Percentiles rank a stretch among this genome's conserved stretches.
These are phyloP conservation scores for Bhutanitis thaidina DNA, from an alignment of 2,888 invertebrate species.

Conservation along the genomic window DNA sequence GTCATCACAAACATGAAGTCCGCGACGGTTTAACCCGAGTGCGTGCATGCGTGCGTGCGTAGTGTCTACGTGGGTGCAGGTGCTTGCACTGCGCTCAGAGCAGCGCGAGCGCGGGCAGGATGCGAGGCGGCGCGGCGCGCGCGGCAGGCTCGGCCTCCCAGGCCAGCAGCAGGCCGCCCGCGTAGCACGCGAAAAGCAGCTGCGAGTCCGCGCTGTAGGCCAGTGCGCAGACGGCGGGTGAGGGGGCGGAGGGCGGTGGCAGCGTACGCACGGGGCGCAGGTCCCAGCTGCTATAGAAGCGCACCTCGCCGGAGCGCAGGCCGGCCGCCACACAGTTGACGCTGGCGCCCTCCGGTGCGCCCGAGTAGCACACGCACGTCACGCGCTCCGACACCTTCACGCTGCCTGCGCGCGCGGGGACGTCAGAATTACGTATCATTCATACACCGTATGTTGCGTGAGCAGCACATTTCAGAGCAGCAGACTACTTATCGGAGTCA, in stretches of 20 bases:
- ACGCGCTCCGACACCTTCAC: conserved; percentile 48
- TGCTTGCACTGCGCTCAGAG: conserved; percentile 12
- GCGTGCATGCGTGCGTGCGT: neutral
- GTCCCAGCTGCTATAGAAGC: conserved; percentile 93
- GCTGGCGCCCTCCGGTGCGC: conserved; percentile 88
- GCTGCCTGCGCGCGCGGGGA: neutral
- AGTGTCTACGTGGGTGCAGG: neutral
- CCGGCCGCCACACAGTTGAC: conserved; percentile 93
- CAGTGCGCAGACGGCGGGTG: conserved; percentile 45
- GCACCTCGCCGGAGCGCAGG: conserved; percentile 85
- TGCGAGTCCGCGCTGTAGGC: conserved; percentile 83
- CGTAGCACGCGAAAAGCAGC: conserved; percentile 80
- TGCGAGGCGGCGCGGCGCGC: conserved; percentile 19
- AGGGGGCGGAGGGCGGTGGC: neutral
- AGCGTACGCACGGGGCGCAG: too few relatives aligned
- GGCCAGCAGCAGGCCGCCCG: conserved; percentile 73
- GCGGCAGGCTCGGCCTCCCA: too few relatives aligned
- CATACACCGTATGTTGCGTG: too few relatives aligned
- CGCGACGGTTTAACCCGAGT: neutral
- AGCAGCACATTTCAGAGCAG: too few relatives aligned
- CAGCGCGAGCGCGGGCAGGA: conserved; percentile 28
- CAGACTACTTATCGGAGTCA: too few relatives aligned
- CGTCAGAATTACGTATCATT: too few relatives aligned
- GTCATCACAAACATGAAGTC: too few relatives aligned
- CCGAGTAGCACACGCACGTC: conserved; percentile 88